A percentile compares a stretch with the other conserved stretches of the same genome.
phyloP scores from a whole-genome alignment of 1,140 invertebrate species.

The Drosophila simulans region DNA sequence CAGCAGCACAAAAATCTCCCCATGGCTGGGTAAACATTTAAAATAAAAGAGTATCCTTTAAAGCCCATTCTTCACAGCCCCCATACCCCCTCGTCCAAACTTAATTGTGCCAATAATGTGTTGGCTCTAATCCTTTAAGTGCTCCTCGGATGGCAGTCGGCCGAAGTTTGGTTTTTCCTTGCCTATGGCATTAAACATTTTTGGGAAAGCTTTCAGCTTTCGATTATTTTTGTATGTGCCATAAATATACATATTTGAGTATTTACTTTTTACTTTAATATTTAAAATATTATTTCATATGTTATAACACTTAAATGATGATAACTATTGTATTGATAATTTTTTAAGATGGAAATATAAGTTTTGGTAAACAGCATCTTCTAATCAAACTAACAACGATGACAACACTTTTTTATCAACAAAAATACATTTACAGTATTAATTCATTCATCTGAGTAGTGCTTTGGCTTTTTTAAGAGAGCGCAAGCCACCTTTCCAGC shows the following conservation, averaged over 20 bases:
- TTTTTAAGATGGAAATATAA: too few species aligned
- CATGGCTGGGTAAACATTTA: slow-evolving; percentile 14
- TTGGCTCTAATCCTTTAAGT: slow-evolving; percentile 66
- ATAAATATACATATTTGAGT: not conserved
- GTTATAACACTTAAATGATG: not conserved
- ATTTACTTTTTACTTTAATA: not conserved
- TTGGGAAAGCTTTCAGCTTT: slow-evolving; percentile 1
- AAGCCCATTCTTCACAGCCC: slow-evolving; percentile 20
- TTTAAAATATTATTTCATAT: not conserved
- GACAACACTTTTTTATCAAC: not conserved
- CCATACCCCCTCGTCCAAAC: slow-evolving; percentile 4
- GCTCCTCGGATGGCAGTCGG: slow-evolving; percentile 33
- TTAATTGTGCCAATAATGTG: slow-evolving; percentile 69
- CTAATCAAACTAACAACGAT: too few species aligned
- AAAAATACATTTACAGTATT: not conserved
- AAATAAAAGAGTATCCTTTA: slow-evolving; percentile 23
- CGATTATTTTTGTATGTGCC: not conserved
- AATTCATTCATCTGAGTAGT: not conserved
- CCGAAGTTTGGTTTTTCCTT: slow-evolving; percentile 1
- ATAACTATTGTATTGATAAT: not conserved
- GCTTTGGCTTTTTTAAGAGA: slow-evolving; percentile 6
- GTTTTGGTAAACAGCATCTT: too few species aligned
- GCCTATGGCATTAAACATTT: slow-evolving; percentile 15
- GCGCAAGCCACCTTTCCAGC: not conserved
- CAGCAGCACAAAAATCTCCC: slow-evolving; percentile 28